phyloP scores from a whole-genome alignment of 2,888 invertebrate genomes.

The Rhodophaea formosa region DNA sequence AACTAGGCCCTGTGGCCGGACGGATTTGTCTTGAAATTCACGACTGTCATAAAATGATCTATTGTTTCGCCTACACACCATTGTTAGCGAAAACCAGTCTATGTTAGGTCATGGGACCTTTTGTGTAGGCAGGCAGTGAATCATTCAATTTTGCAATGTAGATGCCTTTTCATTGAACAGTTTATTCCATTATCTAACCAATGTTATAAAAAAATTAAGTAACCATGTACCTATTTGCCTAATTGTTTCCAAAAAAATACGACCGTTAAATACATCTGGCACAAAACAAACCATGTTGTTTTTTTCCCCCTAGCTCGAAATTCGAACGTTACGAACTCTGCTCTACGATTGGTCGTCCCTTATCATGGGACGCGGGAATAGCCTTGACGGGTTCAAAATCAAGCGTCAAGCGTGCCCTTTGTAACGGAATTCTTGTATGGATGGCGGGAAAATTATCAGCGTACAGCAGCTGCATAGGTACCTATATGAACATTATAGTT shows the following conservation, averaged over 20 bases:
- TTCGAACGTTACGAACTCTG: slow-evolving; percentile 57
- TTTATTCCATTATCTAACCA: no score
- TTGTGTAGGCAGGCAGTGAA: not conserved
- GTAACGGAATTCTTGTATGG: slow-evolving; percentile 44
- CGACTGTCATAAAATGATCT: not conserved
- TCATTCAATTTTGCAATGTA: slow-evolving; percentile 4
- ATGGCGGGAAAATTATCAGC: slow-evolving; percentile 31
- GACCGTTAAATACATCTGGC: slow-evolving; percentile 23
- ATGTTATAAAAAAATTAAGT: no score
- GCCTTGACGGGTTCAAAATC: slow-evolving; percentile 59
- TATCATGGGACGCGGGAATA: slow-evolving; percentile 62
- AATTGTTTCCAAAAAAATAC: not conserved
- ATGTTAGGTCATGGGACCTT: not conserved
- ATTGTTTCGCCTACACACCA: slow-evolving; percentile 11
- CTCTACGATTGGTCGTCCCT: slow-evolving; percentile 64
- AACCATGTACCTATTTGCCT: no score
- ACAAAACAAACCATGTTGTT: slow-evolving; percentile 12
- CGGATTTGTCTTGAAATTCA: not conserved
- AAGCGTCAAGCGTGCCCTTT: slow-evolving; percentile 50
- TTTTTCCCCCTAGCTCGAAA: slow-evolving; percentile 35
- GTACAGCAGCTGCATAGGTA: not conserved
- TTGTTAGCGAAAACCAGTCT: slow-evolving; percentile 1
- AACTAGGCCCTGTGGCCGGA: not conserved
- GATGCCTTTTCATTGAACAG: not conserved
- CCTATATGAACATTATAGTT: not conserved